phyloP scores from a whole-genome alignment of 2,797 vertebrate genomes.

The Dendrocincla tyrannina region DNA sequence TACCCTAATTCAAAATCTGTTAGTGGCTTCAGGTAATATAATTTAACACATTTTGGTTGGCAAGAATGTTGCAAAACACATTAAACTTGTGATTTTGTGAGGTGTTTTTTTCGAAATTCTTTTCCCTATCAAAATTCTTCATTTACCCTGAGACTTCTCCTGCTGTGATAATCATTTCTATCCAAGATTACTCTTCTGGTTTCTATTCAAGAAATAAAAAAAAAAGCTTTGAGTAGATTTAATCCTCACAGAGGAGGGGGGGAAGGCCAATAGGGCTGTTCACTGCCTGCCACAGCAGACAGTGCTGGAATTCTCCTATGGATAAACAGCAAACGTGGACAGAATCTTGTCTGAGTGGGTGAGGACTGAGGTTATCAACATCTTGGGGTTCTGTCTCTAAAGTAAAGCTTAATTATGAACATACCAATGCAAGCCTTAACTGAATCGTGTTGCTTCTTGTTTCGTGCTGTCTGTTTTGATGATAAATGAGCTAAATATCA shows the following conservation, averaged over 20 bases:
- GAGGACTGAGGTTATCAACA: not conserved
- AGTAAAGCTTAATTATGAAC: not conserved
- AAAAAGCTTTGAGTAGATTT: not conserved
- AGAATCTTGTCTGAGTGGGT: not conserved
- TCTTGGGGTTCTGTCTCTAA: not conserved
- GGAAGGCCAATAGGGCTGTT: not conserved
- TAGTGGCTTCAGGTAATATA: not conserved
- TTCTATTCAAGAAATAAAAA: not conserved
- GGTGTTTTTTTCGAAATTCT: not conserved
- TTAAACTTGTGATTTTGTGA: not conserved
- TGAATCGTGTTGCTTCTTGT: not conserved
- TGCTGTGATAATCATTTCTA: conserved; percentile 33
- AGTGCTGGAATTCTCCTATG: not conserved
- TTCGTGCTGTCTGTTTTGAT: not conserved
- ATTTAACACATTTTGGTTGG: conserved; percentile 3
- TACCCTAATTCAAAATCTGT: not conserved
- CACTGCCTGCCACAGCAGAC: not conserved
- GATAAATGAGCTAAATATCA: not conserved
- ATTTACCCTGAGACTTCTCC: conserved; percentile 42
- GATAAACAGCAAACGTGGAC: not conserved
- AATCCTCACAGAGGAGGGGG: not conserved
- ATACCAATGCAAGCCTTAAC: not conserved
- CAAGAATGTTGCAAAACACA: not conserved
- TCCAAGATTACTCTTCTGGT: conserved; percentile 35
- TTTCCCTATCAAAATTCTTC: conserved; percentile 42